A percentile compares a stretch with the other conserved stretches of the same genome.
Conservation (phyloP, 2,797 vertebrate species). For the Onychomys arenicola region DNA sequence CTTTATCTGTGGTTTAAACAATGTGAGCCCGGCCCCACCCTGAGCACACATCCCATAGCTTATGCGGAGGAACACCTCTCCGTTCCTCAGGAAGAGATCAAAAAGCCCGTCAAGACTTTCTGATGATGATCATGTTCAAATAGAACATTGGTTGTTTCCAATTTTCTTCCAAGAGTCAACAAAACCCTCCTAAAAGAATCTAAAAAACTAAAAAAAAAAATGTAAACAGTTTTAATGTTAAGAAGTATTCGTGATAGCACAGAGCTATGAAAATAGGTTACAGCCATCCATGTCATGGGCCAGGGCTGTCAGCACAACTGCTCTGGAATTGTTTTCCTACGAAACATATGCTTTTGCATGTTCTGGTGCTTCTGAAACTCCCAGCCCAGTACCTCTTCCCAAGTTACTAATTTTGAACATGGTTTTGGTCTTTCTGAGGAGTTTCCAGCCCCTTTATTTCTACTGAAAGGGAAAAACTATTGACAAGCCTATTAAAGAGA, state of each 20-base stretch:
- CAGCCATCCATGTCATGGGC: background rate
- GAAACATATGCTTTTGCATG: background rate
- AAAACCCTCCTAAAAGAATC: slow-evolving; percentile 39
- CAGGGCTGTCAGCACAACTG: background rate
- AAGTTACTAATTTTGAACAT: background rate
- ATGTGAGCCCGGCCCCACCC: too few species aligned
- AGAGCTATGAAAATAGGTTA: background rate
- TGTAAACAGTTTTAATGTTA: slow-evolving; percentile 61
- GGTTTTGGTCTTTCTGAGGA: background rate
- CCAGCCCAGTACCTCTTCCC: background rate
- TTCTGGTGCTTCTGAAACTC: background rate
- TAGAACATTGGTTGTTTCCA: background rate
- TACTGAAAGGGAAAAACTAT: background rate
- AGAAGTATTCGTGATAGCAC: background rate
- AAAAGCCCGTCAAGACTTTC: background rate
- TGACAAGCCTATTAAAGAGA: background rate
- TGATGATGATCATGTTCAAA: background rate
- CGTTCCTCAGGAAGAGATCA: background rate
- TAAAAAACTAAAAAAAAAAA: background rate
- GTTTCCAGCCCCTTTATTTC: background rate
- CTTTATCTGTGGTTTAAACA: background rate
- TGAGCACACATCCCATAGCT: background rate
- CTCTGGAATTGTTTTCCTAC: background rate
- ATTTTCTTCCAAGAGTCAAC: slow-evolving; percentile 27
- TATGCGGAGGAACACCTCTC: background rate